A percentile compares a stretch with the other conserved stretches of the same genome.
Conservation (phyloP, 2,113 vertebrate genomes). For the Gymnogyps californianus region DNA sequence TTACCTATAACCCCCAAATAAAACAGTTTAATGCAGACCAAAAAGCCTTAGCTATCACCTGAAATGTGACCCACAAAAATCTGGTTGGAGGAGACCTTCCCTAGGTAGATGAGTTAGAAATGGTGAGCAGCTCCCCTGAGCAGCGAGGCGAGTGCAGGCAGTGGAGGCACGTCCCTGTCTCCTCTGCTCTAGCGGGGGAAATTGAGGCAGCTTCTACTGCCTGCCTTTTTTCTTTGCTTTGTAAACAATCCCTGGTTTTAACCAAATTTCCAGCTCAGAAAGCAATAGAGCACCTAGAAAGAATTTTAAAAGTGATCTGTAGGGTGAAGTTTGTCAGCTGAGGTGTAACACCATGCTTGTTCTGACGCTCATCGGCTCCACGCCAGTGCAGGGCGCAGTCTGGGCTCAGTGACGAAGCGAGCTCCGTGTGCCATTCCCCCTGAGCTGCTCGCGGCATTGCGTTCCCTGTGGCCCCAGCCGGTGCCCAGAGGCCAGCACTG, state of each 20-base stretch:
- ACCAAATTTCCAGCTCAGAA: background rate
- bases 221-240: conserved; percentile 11
- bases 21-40: background rate
- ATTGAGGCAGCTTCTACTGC: background rate
- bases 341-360: fast-evolving
- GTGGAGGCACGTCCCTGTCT: background rate
- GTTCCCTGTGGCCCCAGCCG: background rate
- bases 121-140: background rate
- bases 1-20: background rate
- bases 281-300: background rate
- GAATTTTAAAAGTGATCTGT: background rate
- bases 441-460: background rate
- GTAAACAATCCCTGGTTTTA: background rate
- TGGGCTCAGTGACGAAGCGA: background rate
- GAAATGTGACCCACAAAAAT: background rate
- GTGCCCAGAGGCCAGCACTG: fast-evolving
- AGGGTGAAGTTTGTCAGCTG: background rate
- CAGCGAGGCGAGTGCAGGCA: fast-evolving
- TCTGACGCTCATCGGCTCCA: fast-evolving
- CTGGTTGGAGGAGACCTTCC: background rate
- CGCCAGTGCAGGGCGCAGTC: background rate
- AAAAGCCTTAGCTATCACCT: background rate
- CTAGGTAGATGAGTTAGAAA: background rate
- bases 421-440: fast-evolving
- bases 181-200: background rate